phyloP scores from a whole-genome alignment of 2,888 invertebrate species.

The Oligia latruncula region DNA sequence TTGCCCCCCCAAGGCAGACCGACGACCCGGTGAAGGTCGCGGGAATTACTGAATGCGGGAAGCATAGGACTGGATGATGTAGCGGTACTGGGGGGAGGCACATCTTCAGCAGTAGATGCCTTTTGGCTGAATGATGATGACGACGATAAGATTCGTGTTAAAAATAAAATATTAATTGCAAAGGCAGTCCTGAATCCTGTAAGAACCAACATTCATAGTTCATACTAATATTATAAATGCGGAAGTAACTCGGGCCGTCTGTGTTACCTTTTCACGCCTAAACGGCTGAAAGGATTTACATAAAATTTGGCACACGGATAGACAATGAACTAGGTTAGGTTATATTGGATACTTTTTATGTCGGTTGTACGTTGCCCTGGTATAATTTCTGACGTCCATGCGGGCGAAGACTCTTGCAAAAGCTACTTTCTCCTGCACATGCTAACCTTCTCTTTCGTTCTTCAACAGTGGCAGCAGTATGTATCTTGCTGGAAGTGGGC shows the following conservation, averaged over 20 bases:
- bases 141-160: not conserved
- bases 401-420: not conserved
- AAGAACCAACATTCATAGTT: not conserved
- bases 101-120: not conserved
- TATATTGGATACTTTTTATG: not conserved
- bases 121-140: not conserved
- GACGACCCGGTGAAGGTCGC: constrained; percentile 5
- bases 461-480: constrained; percentile 90
- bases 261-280: not conserved
- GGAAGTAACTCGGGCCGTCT: no score
- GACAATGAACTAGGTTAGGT: not conserved
- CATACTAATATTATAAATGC: no score
- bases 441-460: constrained; percentile 58
- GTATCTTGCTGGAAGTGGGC: constrained; percentile 91
- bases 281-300: not conserved
- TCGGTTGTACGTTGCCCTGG: no score
- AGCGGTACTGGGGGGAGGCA: not conserved
- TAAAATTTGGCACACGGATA: no score
- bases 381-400: not conserved
- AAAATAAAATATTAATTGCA: not conserved
- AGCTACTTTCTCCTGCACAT: not conserved
- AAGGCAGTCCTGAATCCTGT: not conserved
- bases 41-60: not conserved
- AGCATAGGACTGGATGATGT: not conserved
- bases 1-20: constrained; percentile 5